These are phyloP conservation scores for Epirrhoe alternata DNA, from an alignment of 2,888 invertebrate species.

Conservation along the genomic window DNA sequence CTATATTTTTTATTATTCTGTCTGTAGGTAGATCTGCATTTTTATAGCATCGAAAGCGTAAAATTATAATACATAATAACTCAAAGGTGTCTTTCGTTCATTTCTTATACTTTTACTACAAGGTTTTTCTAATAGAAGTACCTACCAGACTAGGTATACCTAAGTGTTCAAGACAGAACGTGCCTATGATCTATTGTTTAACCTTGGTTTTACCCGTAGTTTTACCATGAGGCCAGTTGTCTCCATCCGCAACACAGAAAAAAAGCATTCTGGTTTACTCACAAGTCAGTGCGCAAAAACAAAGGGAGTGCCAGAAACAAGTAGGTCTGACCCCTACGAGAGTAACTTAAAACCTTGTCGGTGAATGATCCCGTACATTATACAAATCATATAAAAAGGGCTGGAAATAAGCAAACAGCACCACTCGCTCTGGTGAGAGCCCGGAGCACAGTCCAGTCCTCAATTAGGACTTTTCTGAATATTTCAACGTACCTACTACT, in stretches of 20 bases:
- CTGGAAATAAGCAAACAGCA: conserved; percentile 50
- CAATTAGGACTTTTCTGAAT: conserved; percentile 52
- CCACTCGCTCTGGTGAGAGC: conserved; percentile 78
- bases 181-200: conserved; percentile 26
- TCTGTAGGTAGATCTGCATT: background rate
- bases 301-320: conserved; percentile 65
- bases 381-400: conserved; percentile 65
- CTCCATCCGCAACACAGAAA: conserved; percentile 22
- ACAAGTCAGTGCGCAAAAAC: conserved; percentile 71
- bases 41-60: too few species aligned
- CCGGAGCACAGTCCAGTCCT: conserved; percentile 74
- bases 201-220: too few species aligned
- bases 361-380: conserved; percentile 66
- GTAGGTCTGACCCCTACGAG: conserved; percentile 63
- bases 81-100: too few species aligned
- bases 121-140: too few species aligned
- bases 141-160: background rate
- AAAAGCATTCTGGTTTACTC: conserved; percentile 55
- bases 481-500: conserved; percentile 44
- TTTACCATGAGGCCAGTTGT: conserved; percentile 10
- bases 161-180: too few species aligned
- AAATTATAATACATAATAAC: too few species aligned
- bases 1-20: too few species aligned
- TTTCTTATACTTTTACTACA: too few species aligned
- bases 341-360: conserved; percentile 70